Evolutionary conservation across 35 echinoderm and acorn worm genomes (phyloP).

Genomic region (Diadema setosum): DNA sequence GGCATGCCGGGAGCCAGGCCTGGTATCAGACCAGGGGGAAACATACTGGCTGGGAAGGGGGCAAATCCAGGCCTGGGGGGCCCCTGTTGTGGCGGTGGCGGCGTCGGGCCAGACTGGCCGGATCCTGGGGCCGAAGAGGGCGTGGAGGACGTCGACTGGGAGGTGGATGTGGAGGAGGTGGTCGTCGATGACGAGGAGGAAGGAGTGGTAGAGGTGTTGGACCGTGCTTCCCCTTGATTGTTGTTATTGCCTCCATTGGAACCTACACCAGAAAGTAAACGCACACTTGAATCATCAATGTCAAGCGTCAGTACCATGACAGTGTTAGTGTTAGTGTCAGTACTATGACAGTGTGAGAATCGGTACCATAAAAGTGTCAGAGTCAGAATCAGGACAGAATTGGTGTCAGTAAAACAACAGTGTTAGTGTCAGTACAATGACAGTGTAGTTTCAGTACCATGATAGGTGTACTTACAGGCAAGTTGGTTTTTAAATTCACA

Average conservation of each 20-base stretch:
- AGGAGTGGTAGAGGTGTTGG: neutral
- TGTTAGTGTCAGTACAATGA: too few relatives aligned
- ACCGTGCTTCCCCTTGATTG: neutral
- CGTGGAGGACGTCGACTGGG: neutral
- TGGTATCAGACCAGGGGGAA: constrained; percentile 7
- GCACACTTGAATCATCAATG: too few relatives aligned
- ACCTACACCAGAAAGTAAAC: too few relatives aligned
- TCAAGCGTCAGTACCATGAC: too few relatives aligned
- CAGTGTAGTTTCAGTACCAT: too few relatives aligned
- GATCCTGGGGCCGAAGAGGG: neutral
- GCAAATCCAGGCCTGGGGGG: neutral
- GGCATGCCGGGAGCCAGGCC: constrained; percentile 8
- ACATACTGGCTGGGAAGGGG: neutral
- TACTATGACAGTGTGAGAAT: too few relatives aligned
- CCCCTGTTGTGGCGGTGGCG: neutral
- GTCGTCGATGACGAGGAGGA: neutral
- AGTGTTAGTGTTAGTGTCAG: too few relatives aligned
- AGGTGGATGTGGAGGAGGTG: neutral
- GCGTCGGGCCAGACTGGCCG: neutral
- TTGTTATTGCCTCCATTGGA: neutral
- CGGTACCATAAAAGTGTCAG: too few relatives aligned
- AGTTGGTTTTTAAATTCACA: too few relatives aligned
- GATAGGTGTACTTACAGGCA: too few relatives aligned
- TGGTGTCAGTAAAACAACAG: too few relatives aligned
- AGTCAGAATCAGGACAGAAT: too few relatives aligned